Evolutionary conservation across 2,888 invertebrate species (phyloP), one percentile per base, ranked within the genome.

Genomic region (Malthinus seriepunctatus): DNA sequence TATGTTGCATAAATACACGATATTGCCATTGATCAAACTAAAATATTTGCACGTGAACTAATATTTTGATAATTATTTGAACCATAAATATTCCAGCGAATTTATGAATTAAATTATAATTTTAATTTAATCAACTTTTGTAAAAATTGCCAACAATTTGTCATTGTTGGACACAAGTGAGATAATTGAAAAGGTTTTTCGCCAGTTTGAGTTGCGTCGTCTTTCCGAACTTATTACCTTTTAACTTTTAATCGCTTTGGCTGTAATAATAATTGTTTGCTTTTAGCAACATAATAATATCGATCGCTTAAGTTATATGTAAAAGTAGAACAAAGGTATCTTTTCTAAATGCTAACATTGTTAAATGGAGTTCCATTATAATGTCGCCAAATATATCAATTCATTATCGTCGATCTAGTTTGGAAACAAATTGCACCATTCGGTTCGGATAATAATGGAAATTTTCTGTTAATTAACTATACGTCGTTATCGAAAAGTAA

Each of bases 11-110:
- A 51, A 59, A 59, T 54, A 49, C 53, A 54, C 32, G 50, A 51
- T 54, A 59, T 54, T 53, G 54, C 53, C 51, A 59, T 59, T 50
- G 59, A 59, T 59, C 33, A 46, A 46, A 35, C 54, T 50, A 42
- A 52, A 59, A 59, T 59, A 53, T 59, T 59, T 59, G 54, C 54
- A 54, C 46, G 38, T 54, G 47, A 59, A 53, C 54, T 59, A 50
- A 59, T 46, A 38, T 12, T 33, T 32, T 46, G 15, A 14, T 37
- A 32, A 59, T 44, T 50, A 54, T 54, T 59, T 35, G 45, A 44
- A 45, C 50, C 54, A 47, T 46, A 53, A 59, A 35, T 50, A 54
- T 51, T 45, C 54, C 3, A 44, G 49, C 31, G 50, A 45, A 44
- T 45, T 46, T 39, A 33, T 14, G 50, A 45, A 44, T 45, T 46